Evolutionary conservation across 2,888 invertebrate species (phyloP).

Genomic region (Incurvaria masculella): DNA sequence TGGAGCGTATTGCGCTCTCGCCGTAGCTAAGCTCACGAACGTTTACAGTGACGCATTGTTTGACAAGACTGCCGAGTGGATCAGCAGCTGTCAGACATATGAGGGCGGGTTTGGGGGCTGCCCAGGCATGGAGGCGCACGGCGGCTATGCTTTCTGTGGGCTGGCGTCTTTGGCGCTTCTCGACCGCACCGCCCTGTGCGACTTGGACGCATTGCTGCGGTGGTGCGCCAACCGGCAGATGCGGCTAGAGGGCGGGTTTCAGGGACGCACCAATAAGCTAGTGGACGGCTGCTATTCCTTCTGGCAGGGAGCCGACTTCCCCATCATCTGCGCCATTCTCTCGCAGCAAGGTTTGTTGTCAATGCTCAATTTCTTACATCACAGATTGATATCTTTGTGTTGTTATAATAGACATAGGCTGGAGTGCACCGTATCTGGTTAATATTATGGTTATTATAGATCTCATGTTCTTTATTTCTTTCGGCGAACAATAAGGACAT

Average conservation of each 20-base stretch:
- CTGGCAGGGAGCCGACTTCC: slow-evolving; percentile 96
- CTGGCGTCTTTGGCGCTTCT: slow-evolving; percentile 86
- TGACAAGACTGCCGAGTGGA: slow-evolving; percentile 88
- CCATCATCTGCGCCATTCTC: slow-evolving; percentile 77
- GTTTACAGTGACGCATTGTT: slow-evolving; percentile 74
- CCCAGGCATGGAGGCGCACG: slow-evolving; percentile 93
- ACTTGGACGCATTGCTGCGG: slow-evolving; percentile 71
- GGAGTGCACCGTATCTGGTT: too few relatives aligned
- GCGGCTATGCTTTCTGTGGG: slow-evolving; percentile 99
- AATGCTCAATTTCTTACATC: too few relatives aligned
- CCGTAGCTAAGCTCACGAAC: slow-evolving; percentile 85
- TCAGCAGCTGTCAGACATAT: slow-evolving; percentile 94
- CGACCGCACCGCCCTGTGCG: slow-evolving; percentile 69
- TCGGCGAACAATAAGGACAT: too few relatives aligned
- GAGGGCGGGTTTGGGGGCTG: slow-evolving; percentile 97
- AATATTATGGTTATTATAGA: too few relatives aligned
- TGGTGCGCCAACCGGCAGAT: slow-evolving; percentile 94
- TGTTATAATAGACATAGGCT: too few relatives aligned
- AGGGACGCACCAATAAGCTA: slow-evolving; percentile 96
- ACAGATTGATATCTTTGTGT: too few relatives aligned
- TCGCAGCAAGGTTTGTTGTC: slow-evolving; percentile 33
- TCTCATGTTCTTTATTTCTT: too few relatives aligned
- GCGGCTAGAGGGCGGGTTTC: slow-evolving; percentile 94
- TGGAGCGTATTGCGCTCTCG: slow-evolving; percentile 95
- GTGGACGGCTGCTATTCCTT: slow-evolving; percentile 99